Percentiles rank a stretch among this genome's conserved stretches.
These are phyloP conservation scores for Urocyon cinereoargenteus DNA, from an alignment of 2,797 vertebrate species.

Conservation along the genomic window DNA sequence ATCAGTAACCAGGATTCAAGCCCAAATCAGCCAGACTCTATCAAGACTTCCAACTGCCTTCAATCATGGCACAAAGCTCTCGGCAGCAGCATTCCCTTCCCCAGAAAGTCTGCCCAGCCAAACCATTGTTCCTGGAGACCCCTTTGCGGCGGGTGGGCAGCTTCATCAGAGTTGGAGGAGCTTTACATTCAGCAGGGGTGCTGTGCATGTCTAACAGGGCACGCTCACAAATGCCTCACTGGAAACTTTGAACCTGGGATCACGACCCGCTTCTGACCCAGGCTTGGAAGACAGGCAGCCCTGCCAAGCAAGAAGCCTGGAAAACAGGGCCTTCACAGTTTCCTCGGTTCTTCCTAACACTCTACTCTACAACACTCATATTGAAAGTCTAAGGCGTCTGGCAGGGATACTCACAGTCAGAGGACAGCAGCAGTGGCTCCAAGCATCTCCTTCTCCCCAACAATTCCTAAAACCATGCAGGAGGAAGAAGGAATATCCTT, in stretches of 20 bases:
- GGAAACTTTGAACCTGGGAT: neutral
- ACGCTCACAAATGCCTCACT: neutral
- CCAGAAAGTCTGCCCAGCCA: neutral
- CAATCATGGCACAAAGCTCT: accelerated
- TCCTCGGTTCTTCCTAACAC: neutral
- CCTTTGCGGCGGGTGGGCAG: accelerated
- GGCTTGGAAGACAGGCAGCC: neutral
- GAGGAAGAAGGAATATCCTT: neutral
- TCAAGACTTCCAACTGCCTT: neutral
- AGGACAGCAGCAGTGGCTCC: neutral
- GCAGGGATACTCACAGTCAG: neutral
- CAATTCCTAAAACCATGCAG: neutral
- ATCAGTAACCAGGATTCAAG: neutral
- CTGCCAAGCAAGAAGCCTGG: neutral
- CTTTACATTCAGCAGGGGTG: neutral
- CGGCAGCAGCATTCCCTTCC: neutral
- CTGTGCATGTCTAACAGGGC: too few species aligned
- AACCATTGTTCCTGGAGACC: neutral
- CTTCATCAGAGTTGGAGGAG: neutral
- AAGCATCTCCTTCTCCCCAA: neutral
- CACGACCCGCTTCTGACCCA: neutral
- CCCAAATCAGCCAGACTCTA: neutral
- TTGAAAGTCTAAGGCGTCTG: neutral
- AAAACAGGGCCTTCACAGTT: accelerated
- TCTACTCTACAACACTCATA: neutral